Evolutionary conservation across 2,888 invertebrate species (phyloP), one percentile per base, ranked within the genome.

Genomic region (Xestoiulus laeticollis): DNA sequence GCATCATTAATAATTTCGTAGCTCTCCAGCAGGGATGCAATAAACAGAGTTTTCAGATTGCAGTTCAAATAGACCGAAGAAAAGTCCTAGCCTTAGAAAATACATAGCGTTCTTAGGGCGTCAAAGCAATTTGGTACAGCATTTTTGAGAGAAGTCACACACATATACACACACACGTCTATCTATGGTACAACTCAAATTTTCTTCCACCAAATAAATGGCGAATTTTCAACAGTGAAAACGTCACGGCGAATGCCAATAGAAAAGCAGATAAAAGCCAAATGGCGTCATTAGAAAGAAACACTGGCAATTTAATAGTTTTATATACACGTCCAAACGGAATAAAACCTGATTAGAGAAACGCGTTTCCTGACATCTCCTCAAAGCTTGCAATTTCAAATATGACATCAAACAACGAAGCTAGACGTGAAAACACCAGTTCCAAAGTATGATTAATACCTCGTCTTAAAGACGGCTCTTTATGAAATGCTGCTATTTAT

Each of bases 241-340:
- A 78, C 78, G 78, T 78, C 78, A 16, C 30, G 30, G 30, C 78
- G 78, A 78, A 78, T 78, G 30, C 78, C 78, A 78, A 78, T 78
- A 78, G 78, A 12, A 16, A 30, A 30, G 30, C 78, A 78, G 78
- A 78, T 78, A 78, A 78, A 78, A 12, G 78, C 78, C 78, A 78
- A 78, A 78, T 78, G 78, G 78, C 78, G 16, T 78, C 78, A 78
- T 78, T 78, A 78, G 78, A 78, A 78, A 78, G 78, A 78, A 78
- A 78, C 78, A 78, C 78, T 78, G 78, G 78, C 78, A 78, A 32
- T 78, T 78, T 78, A 78, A 78, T 78, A 78, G 78, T 78, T 78
- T 78, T 78, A 78, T 78, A 78, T 78, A 78, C 78, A 78, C 78
- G 78, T 30, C 14, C 78, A 78, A 78, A 78, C 78, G 78, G 78